These are phyloP conservation scores for Galagoides demidoff DNA, from an alignment of 2,797 vertebrate genomes.

Conservation along the genomic window DNA sequence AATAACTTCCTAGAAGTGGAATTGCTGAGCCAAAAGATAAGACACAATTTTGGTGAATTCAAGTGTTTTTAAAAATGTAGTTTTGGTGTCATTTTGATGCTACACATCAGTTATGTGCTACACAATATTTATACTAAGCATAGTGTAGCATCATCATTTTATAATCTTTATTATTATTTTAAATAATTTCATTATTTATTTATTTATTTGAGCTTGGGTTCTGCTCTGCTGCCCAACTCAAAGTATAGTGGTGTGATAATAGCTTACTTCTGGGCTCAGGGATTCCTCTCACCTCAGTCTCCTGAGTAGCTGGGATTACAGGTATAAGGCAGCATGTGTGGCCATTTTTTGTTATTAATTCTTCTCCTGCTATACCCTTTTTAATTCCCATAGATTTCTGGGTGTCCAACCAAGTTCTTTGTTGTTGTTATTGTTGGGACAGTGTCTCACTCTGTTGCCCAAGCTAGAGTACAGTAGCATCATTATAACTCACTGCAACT, in stretches of 20 bases:
- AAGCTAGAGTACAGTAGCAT: neutral
- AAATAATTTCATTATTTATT: neutral
- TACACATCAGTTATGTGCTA: neutral
- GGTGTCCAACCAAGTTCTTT: constrained; percentile 27
- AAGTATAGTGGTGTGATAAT: neutral
- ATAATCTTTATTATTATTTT: neutral
- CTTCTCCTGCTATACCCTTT: neutral
- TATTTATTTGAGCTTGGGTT: neutral
- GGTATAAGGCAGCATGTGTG: neutral
- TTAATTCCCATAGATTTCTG: neutral
- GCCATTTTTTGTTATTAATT: neutral
- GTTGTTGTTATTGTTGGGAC: neutral
- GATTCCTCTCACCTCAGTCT: neutral
- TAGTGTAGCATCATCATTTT: neutral
- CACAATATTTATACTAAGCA: neutral
- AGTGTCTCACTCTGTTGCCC: neutral
- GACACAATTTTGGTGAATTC: constrained; percentile 8
- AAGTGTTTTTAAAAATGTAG: neutral
- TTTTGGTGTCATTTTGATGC: neutral
- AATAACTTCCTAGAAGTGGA: neutral
- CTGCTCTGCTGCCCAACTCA: neutral
- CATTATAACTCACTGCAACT: neutral
- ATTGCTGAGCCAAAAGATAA: neutral
- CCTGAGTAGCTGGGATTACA: neutral
- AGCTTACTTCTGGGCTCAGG: neutral